Conservation (phyloP, 2,113 vertebrate species). For the Polyodon spathula region DNA sequence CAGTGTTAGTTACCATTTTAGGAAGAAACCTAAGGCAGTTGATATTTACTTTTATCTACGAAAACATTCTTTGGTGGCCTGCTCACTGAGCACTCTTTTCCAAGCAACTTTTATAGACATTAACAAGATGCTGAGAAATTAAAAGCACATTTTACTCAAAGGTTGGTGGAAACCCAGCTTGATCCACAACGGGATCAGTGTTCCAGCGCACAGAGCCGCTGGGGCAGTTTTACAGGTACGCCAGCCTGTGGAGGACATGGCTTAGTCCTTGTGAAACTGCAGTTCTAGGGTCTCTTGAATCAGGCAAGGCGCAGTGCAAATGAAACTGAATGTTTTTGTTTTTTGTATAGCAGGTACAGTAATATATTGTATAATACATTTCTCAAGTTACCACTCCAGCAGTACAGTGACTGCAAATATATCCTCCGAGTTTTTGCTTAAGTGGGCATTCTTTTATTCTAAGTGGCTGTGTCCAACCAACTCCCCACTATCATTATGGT, state of each 20-base stretch:
- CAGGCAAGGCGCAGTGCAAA: no score
- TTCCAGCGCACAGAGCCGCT: slow-evolving; percentile 14
- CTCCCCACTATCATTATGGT: neutral
- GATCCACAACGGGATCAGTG: slow-evolving; percentile 31
- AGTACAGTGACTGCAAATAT: no score
- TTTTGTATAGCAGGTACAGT: no score
- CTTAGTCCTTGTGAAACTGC: neutral
- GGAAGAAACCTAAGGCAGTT: slow-evolving; percentile 52
- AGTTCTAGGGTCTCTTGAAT: neutral
- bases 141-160: slow-evolving; percentile 31
- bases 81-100: slow-evolving; percentile 55
- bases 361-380: no score
- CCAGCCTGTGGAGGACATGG: neutral
- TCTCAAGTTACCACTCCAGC: no score
- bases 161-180: neutral
- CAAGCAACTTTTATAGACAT: slow-evolving; percentile 49
- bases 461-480: neutral
- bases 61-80: slow-evolving; percentile 64
- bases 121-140: slow-evolving; percentile 51
- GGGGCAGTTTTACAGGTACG: neutral
- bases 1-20: slow-evolving; percentile 29
- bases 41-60: slow-evolving; percentile 58
- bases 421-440: no score
- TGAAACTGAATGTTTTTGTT: no score
- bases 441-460: neutral